Evolutionary conservation across 1,140 invertebrate genomes (phyloP), one percentile per base, ranked within the genome.

Genomic region (Hypothenemus hampei): DNA sequence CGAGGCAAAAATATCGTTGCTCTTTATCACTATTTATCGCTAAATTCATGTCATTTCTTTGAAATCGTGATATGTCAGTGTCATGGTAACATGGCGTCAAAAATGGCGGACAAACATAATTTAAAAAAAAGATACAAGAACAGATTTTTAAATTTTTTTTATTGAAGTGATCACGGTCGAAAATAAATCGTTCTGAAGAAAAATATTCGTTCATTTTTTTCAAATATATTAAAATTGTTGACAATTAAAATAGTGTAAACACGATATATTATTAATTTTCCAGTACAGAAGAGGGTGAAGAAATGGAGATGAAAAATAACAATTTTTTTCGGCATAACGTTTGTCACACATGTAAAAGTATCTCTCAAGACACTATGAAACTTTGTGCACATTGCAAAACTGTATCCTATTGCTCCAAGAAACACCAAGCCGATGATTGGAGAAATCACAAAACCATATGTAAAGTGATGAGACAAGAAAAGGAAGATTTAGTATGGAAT

Each of bases 351-450:
- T 69, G 67, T 37, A 69, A 69, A 67, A 35, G 22, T 21, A 29
- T 35, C 26, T 24, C 21, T 13, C n/a, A 19, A 20, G n/a, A 51
- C 24, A 13, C 31, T 19, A 48, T 66, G 26, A 65, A 63, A 4
- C 73, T 76, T 23, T 88, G 86, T 67, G 73, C 75, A 3, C 73
- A 68, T 11, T 89, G 86, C 62, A 81, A 75, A 57, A 53, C 66
- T 2, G 75, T 78, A 16, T 78, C 77, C 45, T 89, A 88, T 62
- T 77, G 76, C 53, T 65, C 61, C 19, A 77, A 75, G 41, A 78
- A 83, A 15, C 86, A 87, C 61, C 86, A 87, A 63, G 77, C 76
- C 33, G 61, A 67, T 21, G 79, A 87, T 57, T 87, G 85, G 85
- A 74, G 77, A 23, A 64, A 68, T 4, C 85, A 88, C 60, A 85